Evolutionary conservation across 2,888 invertebrate genomes (phyloP), one percentile per base, ranked within the genome.

Genomic region (Stomorhina lunata): DNA sequence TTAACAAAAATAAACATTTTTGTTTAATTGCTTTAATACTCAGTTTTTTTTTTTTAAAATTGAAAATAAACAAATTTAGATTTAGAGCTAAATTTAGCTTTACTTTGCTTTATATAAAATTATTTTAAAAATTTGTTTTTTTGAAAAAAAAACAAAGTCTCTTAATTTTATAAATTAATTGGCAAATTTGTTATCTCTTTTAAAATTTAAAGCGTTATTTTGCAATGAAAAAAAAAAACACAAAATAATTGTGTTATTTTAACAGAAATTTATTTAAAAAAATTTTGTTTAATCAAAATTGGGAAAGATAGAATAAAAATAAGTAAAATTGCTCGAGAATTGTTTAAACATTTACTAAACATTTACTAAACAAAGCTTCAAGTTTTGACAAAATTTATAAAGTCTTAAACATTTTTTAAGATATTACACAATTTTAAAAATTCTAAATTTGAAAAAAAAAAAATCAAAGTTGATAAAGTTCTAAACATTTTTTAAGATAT

Each of bases 11-110:
- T 34, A 59, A 66, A 79, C 63, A 79, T 75, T 29, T n/a, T n/a
- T 66, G 59, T 68, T 75, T 61, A 55, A 68, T 80, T 68, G 27
- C 72, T 76, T 72, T 76, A 37, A 71, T 61, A 37, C 48, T 50
- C 50, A 63, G 61, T 68, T 59, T 17, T 10, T 55, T 53, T 27
- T 55, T 17, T n/a, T 32, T 15, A 32, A 32, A 32, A 32, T 45
- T 45, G 6, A 15, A 66, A 48, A 9, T 29, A 63, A 55, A 73
- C 63, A 66, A 66, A 55, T 77, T 66, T 66, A 72, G 68, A 66
- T 75, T 66, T 66, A 34, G 10, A 65, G 22, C 63, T 76, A 80
- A 77, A 77, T 69, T 77, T 76, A 83, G 53, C 69, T 59, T 61
- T 63, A 61, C 37, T 61, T 61, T 17, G 68, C 4, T n/a, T n/a